Conservation (phyloP, 2,113 vertebrate species). For the Gymnarchus niloticus region DNA sequence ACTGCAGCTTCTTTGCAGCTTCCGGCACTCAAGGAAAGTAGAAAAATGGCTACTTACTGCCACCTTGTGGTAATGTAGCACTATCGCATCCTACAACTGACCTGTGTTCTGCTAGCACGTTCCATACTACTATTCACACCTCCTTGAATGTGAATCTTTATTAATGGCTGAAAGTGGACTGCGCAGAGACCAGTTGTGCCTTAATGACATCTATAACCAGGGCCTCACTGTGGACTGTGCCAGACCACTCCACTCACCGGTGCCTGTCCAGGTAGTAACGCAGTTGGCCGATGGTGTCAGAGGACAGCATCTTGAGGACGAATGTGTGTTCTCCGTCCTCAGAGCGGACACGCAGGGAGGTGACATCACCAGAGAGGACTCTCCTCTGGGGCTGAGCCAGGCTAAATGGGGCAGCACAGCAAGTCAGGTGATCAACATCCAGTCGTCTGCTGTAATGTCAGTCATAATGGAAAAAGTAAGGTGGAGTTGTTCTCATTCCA, state of each 20-base stretch:
- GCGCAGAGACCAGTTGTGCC: not conserved
- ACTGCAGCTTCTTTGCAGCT: not conserved
- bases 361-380: constrained; percentile 4
- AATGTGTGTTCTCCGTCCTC: constrained; percentile 72
- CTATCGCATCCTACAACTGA: not conserved
- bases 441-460: no score
- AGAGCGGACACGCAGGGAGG: constrained; percentile 73
- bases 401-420: constrained; percentile 6
- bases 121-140: no score
- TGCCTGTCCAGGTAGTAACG: constrained; percentile 60
- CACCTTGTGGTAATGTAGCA: not conserved
- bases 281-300: constrained; percentile 74
- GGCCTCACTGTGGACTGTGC: not conserved
- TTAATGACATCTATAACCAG: not conserved
- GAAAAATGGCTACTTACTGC: not conserved
- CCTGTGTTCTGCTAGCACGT: not conserved
- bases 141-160: no score
- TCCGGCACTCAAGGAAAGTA: not conserved
- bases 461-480: no score
- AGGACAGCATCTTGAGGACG: constrained; percentile 64
- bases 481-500: no score
- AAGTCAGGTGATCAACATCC: no score
- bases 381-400: not conserved
- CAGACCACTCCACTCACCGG: constrained; percentile 58
- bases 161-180: no score